phyloP scores from a whole-genome alignment of 2,888 invertebrate species.

The Rotaria sp. region DNA sequence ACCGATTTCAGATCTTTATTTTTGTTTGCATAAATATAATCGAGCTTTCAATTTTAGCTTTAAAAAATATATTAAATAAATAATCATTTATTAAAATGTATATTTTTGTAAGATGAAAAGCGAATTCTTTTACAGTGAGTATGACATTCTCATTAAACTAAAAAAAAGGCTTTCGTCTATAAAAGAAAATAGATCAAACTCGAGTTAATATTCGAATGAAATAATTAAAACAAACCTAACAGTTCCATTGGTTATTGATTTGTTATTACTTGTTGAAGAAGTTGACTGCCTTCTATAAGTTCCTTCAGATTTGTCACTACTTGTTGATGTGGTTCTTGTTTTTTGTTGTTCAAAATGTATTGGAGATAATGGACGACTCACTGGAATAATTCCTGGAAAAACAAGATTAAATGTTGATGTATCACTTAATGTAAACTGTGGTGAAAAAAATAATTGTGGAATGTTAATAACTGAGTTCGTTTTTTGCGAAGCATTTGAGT shows the following conservation, averaged over 20 bases:
- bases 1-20: too few relatives aligned
- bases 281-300: not conserved
- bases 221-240: not conserved
- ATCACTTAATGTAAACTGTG: constrained; percentile 71
- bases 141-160: too few relatives aligned
- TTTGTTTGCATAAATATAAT: too few relatives aligned
- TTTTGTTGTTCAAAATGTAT: not conserved
- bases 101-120: too few relatives aligned
- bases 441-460: constrained; percentile 68
- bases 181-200: too few relatives aligned
- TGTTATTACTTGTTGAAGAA: not conserved
- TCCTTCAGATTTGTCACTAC: not conserved
- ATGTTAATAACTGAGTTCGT: not conserved
- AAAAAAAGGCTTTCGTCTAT: too few relatives aligned
- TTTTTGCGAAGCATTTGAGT: not conserved
- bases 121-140: too few relatives aligned
- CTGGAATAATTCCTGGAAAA: constrained; percentile 63
- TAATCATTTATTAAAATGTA: too few relatives aligned
- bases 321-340: constrained; percentile 17
- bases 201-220: too few relatives aligned
- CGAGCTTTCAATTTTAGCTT: too few relatives aligned
- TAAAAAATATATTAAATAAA: too few relatives aligned
- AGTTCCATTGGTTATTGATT: not conserved
- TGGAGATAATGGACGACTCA: not conserved
- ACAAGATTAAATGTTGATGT: constrained; percentile 74